Base-by-base conservation (phyloP, 1,140 invertebrate genomes). In the Drosophila sulfurigaster region DNA sequence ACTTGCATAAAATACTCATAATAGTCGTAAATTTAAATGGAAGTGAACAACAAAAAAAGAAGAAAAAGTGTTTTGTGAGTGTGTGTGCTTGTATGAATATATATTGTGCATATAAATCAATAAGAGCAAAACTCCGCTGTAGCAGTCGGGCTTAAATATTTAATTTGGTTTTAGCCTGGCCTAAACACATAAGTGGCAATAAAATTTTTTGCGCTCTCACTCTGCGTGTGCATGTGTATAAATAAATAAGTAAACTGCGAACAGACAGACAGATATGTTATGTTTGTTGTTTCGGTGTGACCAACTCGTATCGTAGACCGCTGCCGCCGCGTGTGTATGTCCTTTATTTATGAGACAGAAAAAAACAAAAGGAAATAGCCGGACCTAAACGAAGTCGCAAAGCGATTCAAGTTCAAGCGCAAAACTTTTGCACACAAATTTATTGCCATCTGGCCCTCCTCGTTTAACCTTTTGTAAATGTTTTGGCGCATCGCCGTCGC, bases 61-160 rank as follows among this genome's bases (percentile, higher is more conserved):
- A 25, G 20, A 43, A 43, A 43, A 43, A 11, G 5, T 7, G 41
- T 4, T 43, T 11, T 43, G 78, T 72, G n/a, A n/a, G 54, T 54
- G 35, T 68, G 20, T 28, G 49, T 52, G 51, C 1, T 25, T 35
- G 52, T 20, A 32, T 56, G 32, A 15, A 32, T 57, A 16, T 35
- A 13, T 62, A 28, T 45, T 71, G 48, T 63, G 58, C 54, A 52
- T 75, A 80, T 83, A 88, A 87, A 87, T 87, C 82, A 89, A 88
- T 83, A 75, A 63, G 41, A 76, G 58, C 51, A 70, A 79, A 72
- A 57, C 4, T 72, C 68, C 8, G 65, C 68, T 58, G 67, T 70
- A 82, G 77, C 77, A 77, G 71, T 58, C 54, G 32, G 43, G 60
- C 71, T 78, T 88, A 85, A 89, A 89, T 88, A 88, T 85, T 88